Conservation (phyloP, 2,797 vertebrate species). For the Sebastes miniatus region DNA sequence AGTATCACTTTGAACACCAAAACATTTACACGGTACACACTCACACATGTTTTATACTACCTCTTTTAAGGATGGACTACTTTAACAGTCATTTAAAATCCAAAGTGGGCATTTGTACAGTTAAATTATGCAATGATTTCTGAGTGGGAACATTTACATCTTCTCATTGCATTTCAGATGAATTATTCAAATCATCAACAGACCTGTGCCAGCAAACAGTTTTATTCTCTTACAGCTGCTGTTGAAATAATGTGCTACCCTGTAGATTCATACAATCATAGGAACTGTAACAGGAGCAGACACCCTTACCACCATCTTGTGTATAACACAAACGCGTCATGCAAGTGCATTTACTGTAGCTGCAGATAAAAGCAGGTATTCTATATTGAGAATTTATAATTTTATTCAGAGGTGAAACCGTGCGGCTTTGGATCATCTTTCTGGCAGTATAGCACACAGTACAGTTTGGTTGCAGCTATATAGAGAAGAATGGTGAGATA, state of each 20-base stretch:
- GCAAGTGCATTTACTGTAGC: conserved; percentile 12
- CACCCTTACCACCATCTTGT: conserved; percentile 1
- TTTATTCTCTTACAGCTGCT: conserved; percentile 48
- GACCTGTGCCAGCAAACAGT: conserved; percentile 42
- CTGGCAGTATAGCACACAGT: neutral
- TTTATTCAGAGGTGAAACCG: conserved; percentile 22
- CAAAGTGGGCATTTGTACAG: conserved; percentile 28
- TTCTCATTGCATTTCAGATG: conserved; percentile 64
- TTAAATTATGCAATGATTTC: conserved; percentile 51
- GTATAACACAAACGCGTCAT: neutral
- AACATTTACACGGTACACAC: neutral
- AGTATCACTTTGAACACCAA: neutral
- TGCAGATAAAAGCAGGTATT: conserved; percentile 16
- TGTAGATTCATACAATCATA: neutral
- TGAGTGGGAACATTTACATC: conserved; percentile 70
- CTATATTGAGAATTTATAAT: neutral
- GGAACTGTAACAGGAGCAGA: neutral
- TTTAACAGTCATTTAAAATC: conserved; percentile 7
- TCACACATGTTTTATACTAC: neutral
- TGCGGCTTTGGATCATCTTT: neutral
- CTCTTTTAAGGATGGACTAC: conserved; percentile 7
- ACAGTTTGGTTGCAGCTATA: neutral
- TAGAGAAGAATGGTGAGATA: neutral
- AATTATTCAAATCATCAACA: conserved; percentile 68
- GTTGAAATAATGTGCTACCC: conserved; percentile 35